Percentiles rank a stretch among this genome's conserved stretches.
Conservation (phyloP, 2,797 vertebrate genomes). For the Coccyzus lansbergi region DNA sequence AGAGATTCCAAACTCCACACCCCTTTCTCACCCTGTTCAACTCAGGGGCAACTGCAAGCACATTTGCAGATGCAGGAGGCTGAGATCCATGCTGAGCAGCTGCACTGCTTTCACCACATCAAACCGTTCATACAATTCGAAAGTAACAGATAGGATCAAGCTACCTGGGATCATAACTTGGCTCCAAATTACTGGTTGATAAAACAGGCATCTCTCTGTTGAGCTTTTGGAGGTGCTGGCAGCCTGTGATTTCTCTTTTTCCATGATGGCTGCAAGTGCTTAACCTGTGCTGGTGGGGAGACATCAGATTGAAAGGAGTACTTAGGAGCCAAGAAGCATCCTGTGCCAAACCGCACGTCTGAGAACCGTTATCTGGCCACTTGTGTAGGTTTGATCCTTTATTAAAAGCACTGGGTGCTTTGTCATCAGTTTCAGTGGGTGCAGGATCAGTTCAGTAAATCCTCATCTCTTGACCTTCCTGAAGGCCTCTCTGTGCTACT, state of each 20-base stretch:
- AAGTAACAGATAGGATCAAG: background rate
- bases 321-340: conserved; percentile 1
- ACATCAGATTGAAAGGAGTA: background rate
- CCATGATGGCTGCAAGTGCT: background rate
- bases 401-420: conserved; percentile 48
- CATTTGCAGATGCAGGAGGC: background rate
- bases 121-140: background rate
- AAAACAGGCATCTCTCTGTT: background rate
- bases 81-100: background rate
- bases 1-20: background rate
- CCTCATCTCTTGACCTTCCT: background rate
- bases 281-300: background rate
- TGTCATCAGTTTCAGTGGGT: conserved; percentile 29
- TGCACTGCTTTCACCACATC: background rate
- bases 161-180: background rate
- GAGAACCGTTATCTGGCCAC: background rate
- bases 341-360: conserved; percentile 5
- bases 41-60: background rate
- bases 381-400: conserved; percentile 30
- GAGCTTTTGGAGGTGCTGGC: background rate
- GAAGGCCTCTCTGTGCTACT: conserved; percentile 23
- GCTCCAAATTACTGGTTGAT: background rate
- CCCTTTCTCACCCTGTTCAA: background rate
- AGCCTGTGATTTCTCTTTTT: background rate
- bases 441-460: conserved; percentile 5